Base-by-base conservation (phyloP, 2,888 invertebrate species). In the Coenonympha glycerion region DNA sequence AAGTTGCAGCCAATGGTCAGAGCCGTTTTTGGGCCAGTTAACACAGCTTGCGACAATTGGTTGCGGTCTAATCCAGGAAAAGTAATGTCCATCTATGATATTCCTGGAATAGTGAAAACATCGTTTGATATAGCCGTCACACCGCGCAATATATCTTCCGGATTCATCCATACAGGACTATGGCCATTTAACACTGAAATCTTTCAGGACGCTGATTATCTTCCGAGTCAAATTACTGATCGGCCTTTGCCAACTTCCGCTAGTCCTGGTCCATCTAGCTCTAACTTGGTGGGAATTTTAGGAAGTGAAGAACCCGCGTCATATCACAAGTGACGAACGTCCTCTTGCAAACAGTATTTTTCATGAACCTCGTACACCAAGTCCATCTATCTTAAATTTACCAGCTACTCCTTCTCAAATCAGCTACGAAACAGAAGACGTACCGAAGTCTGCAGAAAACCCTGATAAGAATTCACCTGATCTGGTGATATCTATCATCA, bases 341-440 rank as follows among this genome's bases (percentile, higher is more conserved):
- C 39, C 39, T 16, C 26, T 40, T 40, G 15, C 26, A 40, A 36
- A 24, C 24, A 5, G 6, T 24, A 24, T 24, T 4, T 24, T 24
- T 6, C 3, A 24, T 24, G 24, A 53, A 31, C 54, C 50, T 31
- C 50, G 54, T 41, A 47, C 50, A 48, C 50, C 47, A 51, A 55
- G 52, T 55, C 49, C 52, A 49, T 55, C 42, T 36, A 39, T 55
- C 49, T 47, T 49, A 40, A 55, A 55, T 45, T 52, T 52, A 47
- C 47, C 36, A n/a, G 34, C 37, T 47, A 49, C 46, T 49, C 49
- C 47, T 41, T 50, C 48, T 42, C 13, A 18, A 48, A 30, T 37
- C 51, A 40, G 39, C 50, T 50, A 39, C 39, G 40, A 49, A 31
- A 50, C 21, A 47, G 47, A 47, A 47, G 47, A 44, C 16, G 19